A percentile compares a stretch with the other conserved stretches of the same genome.
These are phyloP conservation scores for Schizopygopsis pylzovi DNA, from an alignment of 2,797 vertebrate species.

Conservation along the genomic window DNA sequence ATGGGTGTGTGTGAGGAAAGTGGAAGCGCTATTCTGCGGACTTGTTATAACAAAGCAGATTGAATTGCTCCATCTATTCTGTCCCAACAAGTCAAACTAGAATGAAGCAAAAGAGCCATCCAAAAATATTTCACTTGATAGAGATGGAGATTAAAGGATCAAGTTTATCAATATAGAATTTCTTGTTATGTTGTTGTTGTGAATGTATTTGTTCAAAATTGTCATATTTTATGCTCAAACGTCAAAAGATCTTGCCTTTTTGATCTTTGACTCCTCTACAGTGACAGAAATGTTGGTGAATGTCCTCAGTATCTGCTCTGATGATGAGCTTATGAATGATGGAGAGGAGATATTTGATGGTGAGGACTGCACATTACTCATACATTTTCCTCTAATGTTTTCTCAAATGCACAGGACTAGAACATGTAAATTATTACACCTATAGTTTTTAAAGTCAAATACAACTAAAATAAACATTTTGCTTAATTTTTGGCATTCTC, in stretches of 20 bases:
- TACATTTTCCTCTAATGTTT: background rate
- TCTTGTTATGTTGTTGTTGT: background rate
- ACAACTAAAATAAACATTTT: too few species aligned
- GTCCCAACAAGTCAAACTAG: background rate
- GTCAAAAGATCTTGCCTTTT: background rate
- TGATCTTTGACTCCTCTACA: conserved; percentile 65
- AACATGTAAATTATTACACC: too few species aligned
- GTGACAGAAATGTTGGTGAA: conserved; percentile 99
- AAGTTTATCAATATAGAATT: background rate
- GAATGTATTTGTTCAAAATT: background rate
- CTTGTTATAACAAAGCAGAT: conserved; percentile 4
- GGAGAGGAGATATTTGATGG: conserved; percentile 94
- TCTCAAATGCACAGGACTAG: background rate
- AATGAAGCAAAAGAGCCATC: background rate
- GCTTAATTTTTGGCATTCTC: too few species aligned
- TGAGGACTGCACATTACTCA: conserved; percentile 70
- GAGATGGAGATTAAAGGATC: background rate
- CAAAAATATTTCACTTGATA: background rate
- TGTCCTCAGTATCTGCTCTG: conserved; percentile 97
- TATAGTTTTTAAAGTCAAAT: background rate
- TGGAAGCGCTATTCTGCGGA: background rate
- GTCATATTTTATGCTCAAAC: background rate
- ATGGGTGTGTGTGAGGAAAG: conserved; percentile 1
- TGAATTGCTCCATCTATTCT: background rate
- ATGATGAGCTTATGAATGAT: conserved; percentile 94